Percentiles rank a stretch among this genome's conserved stretches.
Evolutionary conservation across 2,888 invertebrate genomes (phyloP).

Genomic region (Lingula anatina): DNA sequence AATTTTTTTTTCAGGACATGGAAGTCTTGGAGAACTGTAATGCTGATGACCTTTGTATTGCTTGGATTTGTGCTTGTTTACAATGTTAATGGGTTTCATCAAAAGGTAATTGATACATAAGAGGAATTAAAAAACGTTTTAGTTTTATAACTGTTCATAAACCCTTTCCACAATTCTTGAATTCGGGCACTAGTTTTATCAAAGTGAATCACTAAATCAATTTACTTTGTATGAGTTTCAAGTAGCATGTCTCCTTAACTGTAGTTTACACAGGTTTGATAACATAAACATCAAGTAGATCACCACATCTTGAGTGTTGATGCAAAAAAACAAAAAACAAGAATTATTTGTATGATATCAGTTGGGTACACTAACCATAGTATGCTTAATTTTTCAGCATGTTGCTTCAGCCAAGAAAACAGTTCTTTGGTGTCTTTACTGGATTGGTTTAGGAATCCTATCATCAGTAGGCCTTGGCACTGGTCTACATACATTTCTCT

Average conservation of each 20-base stretch:
- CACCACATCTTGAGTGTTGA: no score
- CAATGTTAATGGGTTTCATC: neutral
- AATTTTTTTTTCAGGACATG: conserved; percentile 58
- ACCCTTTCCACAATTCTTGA: no score
- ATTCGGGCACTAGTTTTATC: no score
- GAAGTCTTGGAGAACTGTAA: conserved; percentile 29
- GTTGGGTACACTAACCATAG: neutral
- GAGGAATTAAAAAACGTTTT: no score
- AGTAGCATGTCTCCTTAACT: no score
- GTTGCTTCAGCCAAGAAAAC: conserved; percentile 40
- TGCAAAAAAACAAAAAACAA: neutral
- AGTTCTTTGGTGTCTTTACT: conserved; percentile 75
- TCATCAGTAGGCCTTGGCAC: conserved; percentile 98
- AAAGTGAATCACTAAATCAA: no score
- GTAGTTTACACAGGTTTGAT: no score
- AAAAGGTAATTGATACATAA: conserved; percentile 57
- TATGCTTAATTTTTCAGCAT: conserved; percentile 23
- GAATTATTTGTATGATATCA: neutral
- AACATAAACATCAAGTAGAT: no score
- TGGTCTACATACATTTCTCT: conserved; percentile 95
- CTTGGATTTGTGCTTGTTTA: neutral
- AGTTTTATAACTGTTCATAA: no score
- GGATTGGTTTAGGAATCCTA: conserved; percentile 89
- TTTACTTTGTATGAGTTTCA: no score
- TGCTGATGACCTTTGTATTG: neutral